Evolutionary conservation across 1,140 invertebrate genomes (phyloP), one percentile per base, ranked within the genome.

Genomic region (Hycleus phaleratus): DNA sequence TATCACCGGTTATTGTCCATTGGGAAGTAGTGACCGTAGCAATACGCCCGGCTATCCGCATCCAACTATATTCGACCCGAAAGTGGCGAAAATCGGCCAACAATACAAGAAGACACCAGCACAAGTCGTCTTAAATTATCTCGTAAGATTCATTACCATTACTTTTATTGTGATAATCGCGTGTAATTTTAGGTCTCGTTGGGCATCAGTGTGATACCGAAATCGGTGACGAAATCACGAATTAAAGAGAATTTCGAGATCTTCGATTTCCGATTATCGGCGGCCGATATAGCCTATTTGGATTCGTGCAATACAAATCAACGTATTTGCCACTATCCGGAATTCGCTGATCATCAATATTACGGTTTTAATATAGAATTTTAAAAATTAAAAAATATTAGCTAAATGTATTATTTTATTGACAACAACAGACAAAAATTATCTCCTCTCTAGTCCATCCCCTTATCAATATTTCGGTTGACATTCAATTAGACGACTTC

Each of bases 141-240:
- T 85, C 71, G 84, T 87, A 71, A n/a, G 8, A 42, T 32, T 42
- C 10, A 39, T 18, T 18, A 18, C 18, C 1, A 18, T 18, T 18
- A 18, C 18, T 18, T 18, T 18, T 18, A 18, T 18, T 18, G 18
- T 18, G 18, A 18, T 18, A 18, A 18, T 18, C 18, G 18, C 18
- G 18, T 39, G 54, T 18, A 44, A 7, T n/a, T 46, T 49, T 89
- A 42, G 40, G 40, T 42, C 48, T 86, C 93, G 67, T 78, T 86
- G 47, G 87, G 84, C 4, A 78, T 88, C 18, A 76, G 86, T 24
- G 83, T 88, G 0, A 85, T 94, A 64, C 90, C 91, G 2, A 94
- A 94, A 71, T 90, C 88, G 2, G 82, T 87, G 0, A 90, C 80
- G 2, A 82, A 84, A 64, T 77, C 78, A 3, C 79, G 90, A 24